These are phyloP conservation scores for Aselliscus stoliczkanus DNA, from an alignment of 2,797 vertebrate species.

Conservation along the genomic window DNA sequence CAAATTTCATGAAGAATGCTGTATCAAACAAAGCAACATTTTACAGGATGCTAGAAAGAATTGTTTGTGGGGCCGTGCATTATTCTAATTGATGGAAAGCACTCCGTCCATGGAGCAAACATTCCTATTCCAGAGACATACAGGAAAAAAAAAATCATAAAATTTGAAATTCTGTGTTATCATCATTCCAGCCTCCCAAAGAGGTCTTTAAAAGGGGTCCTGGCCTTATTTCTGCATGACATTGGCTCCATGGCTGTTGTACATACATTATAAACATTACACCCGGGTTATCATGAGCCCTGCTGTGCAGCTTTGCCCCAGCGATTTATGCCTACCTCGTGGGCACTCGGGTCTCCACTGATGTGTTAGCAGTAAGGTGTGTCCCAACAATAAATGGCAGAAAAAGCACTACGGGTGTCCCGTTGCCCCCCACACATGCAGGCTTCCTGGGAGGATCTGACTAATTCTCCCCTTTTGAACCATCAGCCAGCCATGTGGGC, in stretches of 20 bases:
- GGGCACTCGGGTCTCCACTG: slow-evolving; percentile 78
- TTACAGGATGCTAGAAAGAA: neutral
- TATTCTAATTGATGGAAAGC: neutral
- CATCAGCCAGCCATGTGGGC: neutral
- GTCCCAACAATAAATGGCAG: slow-evolving; percentile 74
- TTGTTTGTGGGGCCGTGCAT: neutral
- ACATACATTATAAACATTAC: slow-evolving; percentile 80
- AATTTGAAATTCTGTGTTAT: slow-evolving; percentile 5
- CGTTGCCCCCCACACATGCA: neutral
- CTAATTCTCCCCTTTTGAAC: slow-evolving; percentile 38
- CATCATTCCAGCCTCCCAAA: neutral
- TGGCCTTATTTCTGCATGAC: slow-evolving; percentile 77
- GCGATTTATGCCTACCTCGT: slow-evolving; percentile 82
- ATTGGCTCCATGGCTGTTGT: slow-evolving; percentile 74
- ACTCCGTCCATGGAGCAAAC: neutral
- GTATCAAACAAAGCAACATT: neutral
- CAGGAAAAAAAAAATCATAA: slow-evolving; percentile 18
- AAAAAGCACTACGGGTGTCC: slow-evolving; percentile 45
- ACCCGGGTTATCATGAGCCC: slow-evolving; percentile 75
- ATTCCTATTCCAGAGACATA: neutral
- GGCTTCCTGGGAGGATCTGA: slow-evolving; percentile 44
- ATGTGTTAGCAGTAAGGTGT: slow-evolving; percentile 75
- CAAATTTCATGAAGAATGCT: neutral
- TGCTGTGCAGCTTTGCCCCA: slow-evolving; percentile 79
- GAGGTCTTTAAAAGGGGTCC: slow-evolving; percentile 8